Conservation (phyloP, 2,888 invertebrate species). For the Spodoptera picta region DNA sequence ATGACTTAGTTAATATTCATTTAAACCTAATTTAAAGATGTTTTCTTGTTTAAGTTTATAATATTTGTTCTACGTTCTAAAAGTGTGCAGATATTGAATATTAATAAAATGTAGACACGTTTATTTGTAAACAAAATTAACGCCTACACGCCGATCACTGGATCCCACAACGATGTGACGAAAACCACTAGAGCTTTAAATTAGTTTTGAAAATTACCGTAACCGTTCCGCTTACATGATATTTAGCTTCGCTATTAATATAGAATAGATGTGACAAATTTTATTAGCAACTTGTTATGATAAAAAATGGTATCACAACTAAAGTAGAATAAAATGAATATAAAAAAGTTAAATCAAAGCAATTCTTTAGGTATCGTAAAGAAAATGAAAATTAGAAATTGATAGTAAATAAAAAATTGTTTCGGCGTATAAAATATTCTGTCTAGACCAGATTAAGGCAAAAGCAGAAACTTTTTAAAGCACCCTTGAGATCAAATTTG, state of each 20-base stretch:
- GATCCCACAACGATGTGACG: constrained; percentile 64
- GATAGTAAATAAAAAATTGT: constrained; percentile 31
- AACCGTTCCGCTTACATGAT: constrained; percentile 64
- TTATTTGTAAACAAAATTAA: constrained; percentile 36
- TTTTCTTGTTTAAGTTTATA: too few species aligned
- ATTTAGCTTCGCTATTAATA: constrained; percentile 50
- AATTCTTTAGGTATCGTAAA: not conserved
- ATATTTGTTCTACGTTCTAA: too few species aligned
- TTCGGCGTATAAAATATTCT: constrained; percentile 64
- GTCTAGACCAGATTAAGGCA: constrained; percentile 76
- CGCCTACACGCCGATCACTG: constrained; percentile 69
- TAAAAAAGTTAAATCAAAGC: not conserved
- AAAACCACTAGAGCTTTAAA: constrained; percentile 70
- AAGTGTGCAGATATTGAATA: too few species aligned
- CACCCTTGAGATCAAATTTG: constrained; percentile 82
- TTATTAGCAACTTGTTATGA: constrained; percentile 17
- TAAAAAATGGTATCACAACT: not conserved
- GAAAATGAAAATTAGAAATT: constrained; percentile 23
- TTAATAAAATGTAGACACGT: constrained; percentile 2
- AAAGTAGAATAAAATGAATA: not conserved
- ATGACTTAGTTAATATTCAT: too few species aligned
- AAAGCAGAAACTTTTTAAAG: constrained; percentile 74
- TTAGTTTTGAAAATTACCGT: constrained; percentile 76
- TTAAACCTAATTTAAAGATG: too few species aligned
- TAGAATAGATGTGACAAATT: constrained; percentile 35